Percentiles rank a stretch among this genome's conserved stretches.
phyloP scores from a whole-genome alignment of 2,797 vertebrate genomes.

The Brachyrhaphis roseni region DNA sequence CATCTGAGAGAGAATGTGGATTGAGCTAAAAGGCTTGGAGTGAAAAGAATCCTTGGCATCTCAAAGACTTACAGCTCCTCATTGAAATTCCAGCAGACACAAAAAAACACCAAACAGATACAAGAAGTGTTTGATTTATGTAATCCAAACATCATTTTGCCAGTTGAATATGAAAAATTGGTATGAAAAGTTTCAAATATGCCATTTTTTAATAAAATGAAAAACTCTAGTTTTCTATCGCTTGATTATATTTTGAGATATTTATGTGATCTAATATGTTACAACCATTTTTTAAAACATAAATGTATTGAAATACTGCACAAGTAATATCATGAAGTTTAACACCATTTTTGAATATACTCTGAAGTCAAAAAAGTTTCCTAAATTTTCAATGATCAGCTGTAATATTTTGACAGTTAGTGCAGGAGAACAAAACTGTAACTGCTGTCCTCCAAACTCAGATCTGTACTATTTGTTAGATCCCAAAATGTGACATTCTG shows the following conservation, averaged over 20 bases:
- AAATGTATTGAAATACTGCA: neutral
- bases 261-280: neutral
- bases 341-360: neutral
- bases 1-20: neutral
- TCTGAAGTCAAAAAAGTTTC: neutral
- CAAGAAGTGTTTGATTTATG: neutral
- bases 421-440: neutral
- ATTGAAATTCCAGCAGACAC: neutral
- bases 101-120: neutral
- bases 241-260: too few species aligned
- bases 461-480: neutral
- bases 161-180: neutral
- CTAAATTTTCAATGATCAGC: neutral
- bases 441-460: neutral
- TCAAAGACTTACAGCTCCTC: neutral
- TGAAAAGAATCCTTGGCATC: neutral
- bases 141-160: neutral
- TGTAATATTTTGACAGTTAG: neutral
- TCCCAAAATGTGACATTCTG: neutral
- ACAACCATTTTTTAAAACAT: neutral
- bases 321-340: neutral
- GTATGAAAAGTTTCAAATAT: neutral
- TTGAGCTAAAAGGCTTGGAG: neutral
- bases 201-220: neutral
- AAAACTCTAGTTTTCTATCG: too few species aligned